phyloP scores from a whole-genome alignment of 2,113 vertebrate genomes.

The Piprites chloris region DNA sequence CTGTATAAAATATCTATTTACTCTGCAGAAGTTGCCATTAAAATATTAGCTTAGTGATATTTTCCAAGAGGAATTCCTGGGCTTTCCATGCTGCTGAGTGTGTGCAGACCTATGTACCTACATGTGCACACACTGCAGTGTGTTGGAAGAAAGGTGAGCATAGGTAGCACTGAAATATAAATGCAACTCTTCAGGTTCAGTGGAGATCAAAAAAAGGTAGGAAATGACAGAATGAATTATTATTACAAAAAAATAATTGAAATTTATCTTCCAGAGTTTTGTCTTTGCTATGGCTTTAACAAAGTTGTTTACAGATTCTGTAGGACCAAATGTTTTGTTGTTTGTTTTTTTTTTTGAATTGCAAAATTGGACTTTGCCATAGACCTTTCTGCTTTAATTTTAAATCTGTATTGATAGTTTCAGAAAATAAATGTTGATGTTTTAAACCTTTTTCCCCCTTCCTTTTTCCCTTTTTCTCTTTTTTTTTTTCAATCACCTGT shows the following conservation, averaged over 20 bases:
- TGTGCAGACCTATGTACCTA: rapidly evolving
- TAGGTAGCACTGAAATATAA: background rate
- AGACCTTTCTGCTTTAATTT: background rate
- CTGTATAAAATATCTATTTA: background rate
- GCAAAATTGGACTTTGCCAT: background rate
- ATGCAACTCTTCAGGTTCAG: background rate
- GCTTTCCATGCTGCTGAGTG: rapidly evolving
- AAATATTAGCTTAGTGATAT: background rate
- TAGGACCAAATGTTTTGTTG: background rate
- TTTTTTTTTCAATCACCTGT: no score
- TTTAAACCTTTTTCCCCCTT: background rate
- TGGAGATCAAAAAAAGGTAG: background rate
- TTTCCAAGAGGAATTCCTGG: background rate
- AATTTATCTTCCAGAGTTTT: background rate
- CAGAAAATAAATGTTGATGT: background rate
- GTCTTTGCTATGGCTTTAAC: background rate
- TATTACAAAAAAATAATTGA: background rate
- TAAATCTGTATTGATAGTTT: background rate
- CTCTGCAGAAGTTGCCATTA: background rate
- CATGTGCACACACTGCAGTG: background rate
- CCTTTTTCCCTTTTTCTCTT: background rate
- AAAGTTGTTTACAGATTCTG: background rate
- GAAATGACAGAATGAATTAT: background rate
- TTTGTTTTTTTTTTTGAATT: background rate
- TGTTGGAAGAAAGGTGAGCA: background rate